Conservation (phyloP, 2,888 invertebrate genomes). For the Acronicta aceris region DNA sequence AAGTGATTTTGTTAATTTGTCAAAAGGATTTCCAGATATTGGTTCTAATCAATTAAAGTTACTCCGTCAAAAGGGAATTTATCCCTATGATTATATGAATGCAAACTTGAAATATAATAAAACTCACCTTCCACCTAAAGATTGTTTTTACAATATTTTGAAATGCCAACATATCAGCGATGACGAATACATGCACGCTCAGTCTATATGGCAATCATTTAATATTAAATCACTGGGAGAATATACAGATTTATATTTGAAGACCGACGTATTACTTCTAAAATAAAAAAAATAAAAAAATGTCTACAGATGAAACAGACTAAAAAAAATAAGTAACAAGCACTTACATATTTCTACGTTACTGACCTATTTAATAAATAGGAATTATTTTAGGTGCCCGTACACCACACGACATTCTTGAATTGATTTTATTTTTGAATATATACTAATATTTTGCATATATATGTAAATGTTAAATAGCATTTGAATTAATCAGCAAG, state of each 20-base stretch:
- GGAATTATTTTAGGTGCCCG: too few relatives aligned
- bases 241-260: not conserved
- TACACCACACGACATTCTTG: too few relatives aligned
- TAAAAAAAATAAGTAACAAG: too few relatives aligned
- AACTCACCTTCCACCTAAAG: slow-evolving; percentile 24
- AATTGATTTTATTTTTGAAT: too few relatives aligned
- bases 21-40: slow-evolving; percentile 7
- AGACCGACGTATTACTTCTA: slow-evolving; percentile 3
- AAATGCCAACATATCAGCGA: slow-evolving; percentile 24
- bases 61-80: slow-evolving; percentile 10
- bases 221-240: slow-evolving; percentile 25
- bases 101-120: slow-evolving; percentile 19
- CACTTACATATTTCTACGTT: too few relatives aligned
- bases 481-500: too few relatives aligned
- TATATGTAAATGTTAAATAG: too few relatives aligned
- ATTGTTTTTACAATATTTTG: slow-evolving; percentile 34
- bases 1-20: slow-evolving; percentile 9
- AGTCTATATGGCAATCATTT: slow-evolving; percentile 45
- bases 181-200: slow-evolving; percentile 8
- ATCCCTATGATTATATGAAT: slow-evolving; percentile 43
- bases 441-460: too few relatives aligned
- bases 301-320: not conserved
- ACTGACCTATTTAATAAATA: too few relatives aligned
- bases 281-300: too few relatives aligned
- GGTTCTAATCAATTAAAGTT: not conserved